Base-by-base conservation (phyloP, 2,888 invertebrate species). In the Zaprionus obscuricornis region DNA sequence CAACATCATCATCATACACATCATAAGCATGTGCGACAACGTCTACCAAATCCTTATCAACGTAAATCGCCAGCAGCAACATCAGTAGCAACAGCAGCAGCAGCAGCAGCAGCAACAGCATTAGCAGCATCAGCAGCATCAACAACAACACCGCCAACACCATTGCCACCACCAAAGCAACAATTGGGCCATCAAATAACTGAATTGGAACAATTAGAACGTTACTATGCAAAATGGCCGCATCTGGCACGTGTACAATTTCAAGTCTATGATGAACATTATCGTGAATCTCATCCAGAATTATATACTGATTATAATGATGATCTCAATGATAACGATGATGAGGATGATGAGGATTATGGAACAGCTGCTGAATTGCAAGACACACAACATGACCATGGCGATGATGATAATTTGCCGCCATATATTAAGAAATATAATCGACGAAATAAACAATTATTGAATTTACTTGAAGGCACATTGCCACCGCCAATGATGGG, bases 351-450 rank as follows among this genome's bases (percentile, higher is more conserved):
- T 33, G 81, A 81, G 11, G 86, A 87, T 20, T 87, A 87, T n/a
- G 79, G 79, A 33, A 73, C 66, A 2, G 74, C 73, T 3, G 72
- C 84, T 2, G 77, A 78, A 14, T 40, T 86, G 47, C 85, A 84
- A 37, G 87, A 84, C 29, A 85, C 76, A 0, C 71, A 86, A 33
- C 78, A 66, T 24, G 74, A 68, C 2, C 66, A 64, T 2, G 81
- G 74, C 31, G 87, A 81, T 14, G 88, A 88, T 33, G 82, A 82
- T 10, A 85, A 88, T 56, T 63, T 90, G 40, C 90, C 90, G 33
- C 90, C 90, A 1, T 90, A 90, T 34, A 89, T 90, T 33, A 89
- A 88, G 54, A 90, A 90, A 29, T 90, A 88, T 47, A 89, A 88
- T 64, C 81, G 89, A 5, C 86, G 90, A 26, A 90, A 90, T 56